A percentile compares a stretch with the other conserved stretches of the same genome.
Conservation (phyloP, 2,113 vertebrate genomes). For the Canis aureus region DNA sequence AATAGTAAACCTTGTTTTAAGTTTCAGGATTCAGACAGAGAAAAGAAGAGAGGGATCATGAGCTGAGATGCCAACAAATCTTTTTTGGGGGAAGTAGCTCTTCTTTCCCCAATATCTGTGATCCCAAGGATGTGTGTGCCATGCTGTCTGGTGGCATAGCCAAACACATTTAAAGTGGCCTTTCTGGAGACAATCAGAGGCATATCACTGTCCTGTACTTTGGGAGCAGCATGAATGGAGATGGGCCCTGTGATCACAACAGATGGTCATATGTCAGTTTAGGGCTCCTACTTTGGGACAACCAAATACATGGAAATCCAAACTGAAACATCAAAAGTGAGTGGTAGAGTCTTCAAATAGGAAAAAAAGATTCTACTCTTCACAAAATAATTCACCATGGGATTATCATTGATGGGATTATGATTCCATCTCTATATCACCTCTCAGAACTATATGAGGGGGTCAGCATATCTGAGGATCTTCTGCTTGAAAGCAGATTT, state of each 20-base stretch:
- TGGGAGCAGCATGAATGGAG: accelerated
- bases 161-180: background rate
- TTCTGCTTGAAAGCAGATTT: background rate
- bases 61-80: background rate
- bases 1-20: background rate
- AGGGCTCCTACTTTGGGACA: background rate
- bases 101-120: background rate
- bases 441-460: background rate
- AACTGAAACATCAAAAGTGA: background rate
- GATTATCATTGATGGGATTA: background rate
- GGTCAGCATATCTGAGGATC: background rate
- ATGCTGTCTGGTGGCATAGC: accelerated
- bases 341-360: background rate
- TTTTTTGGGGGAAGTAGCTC: background rate
- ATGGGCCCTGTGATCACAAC: background rate
- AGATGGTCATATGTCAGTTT: background rate
- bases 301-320: background rate
- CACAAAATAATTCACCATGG: background rate
- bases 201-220: accelerated
- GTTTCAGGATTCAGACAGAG: background rate
- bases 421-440: accelerated
- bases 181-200: background rate
- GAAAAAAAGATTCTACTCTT: background rate
- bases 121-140: no score
- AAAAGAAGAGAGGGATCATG: background rate